A percentile compares a stretch with the other conserved stretches of the same genome.
These are phyloP conservation scores for Apocrypta bakeri DNA, from an alignment of 1,140 invertebrate species.

Conservation along the genomic window DNA sequence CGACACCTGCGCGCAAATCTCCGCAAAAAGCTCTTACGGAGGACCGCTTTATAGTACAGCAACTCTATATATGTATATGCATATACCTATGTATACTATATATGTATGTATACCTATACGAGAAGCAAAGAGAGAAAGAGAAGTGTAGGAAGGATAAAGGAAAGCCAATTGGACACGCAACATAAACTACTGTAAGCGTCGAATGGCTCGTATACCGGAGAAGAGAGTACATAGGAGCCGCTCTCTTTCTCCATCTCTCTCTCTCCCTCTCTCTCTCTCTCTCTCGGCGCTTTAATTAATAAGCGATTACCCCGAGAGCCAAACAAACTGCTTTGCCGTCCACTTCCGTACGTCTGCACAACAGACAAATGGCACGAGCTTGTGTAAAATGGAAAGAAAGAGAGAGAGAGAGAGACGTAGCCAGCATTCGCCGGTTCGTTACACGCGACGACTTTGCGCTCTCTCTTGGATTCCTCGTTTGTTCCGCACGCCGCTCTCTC, in stretches of 20 bases:
- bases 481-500: slow-evolving; percentile 36
- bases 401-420: background rate
- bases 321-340: background rate
- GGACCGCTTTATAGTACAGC: no score
- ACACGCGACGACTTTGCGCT: background rate
- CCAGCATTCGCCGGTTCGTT: slow-evolving; percentile 21
- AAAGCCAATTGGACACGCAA: slow-evolving; percentile 37
- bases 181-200: slow-evolving; percentile 27
- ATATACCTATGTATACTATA: no score
- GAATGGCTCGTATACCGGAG: background rate
- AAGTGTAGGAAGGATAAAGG: background rate
- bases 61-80: no score
- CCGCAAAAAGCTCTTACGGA: background rate
- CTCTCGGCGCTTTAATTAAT: slow-evolving; percentile 39
- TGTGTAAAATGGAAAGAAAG: slow-evolving; percentile 7
- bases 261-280: background rate
- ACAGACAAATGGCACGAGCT: background rate
- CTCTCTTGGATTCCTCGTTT: slow-evolving; percentile 41
- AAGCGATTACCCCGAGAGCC: slow-evolving; percentile 30
- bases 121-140: slow-evolving; percentile 7
- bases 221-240: no score
- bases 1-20: background rate
- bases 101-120: no score
- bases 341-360: slow-evolving; percentile 8
- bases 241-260: no score